A percentile compares a stretch with the other conserved stretches of the same genome.
Conservation (phyloP, 2,113 vertebrate genomes). For the Embiotoca jacksoni region DNA sequence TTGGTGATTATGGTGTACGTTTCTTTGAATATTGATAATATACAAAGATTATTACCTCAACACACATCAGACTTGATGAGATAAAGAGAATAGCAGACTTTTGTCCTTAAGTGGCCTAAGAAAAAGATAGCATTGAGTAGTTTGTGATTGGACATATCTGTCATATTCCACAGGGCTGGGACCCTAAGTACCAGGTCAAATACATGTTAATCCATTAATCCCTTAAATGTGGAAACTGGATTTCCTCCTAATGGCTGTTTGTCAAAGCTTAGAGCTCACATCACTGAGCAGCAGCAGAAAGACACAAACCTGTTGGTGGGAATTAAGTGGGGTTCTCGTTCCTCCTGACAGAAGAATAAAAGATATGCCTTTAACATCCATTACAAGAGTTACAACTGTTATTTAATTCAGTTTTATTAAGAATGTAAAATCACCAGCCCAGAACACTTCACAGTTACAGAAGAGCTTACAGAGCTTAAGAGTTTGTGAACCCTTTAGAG, state of each 20-base stretch:
- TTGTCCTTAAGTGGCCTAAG: not conserved
- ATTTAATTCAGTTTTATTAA: too few species aligned
- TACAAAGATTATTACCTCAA: not conserved
- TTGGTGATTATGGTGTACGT: not conserved
- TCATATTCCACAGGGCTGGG: constrained; percentile 21
- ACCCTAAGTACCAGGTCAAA: constrained; percentile 47
- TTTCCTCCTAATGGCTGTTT: constrained; percentile 64
- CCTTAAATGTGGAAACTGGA: constrained; percentile 66
- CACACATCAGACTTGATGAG: not conserved
- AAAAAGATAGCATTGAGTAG: not conserved
- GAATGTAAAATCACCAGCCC: too few species aligned
- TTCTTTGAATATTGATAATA: not conserved
- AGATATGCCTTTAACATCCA: not conserved
- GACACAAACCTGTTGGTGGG: constrained; percentile 2
- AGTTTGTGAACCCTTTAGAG: too few species aligned
- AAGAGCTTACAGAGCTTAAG: too few species aligned
- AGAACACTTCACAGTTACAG: too few species aligned
- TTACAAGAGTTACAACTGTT: not conserved
- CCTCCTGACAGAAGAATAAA: not conserved
- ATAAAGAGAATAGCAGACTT: not conserved
- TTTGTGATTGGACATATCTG: constrained; percentile 30
- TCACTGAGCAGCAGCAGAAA: constrained; percentile 20
- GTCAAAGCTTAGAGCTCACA: constrained; percentile 30
- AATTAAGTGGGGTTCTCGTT: not conserved
- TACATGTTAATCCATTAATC: constrained; percentile 65